phyloP scores from a whole-genome alignment of 1,140 invertebrate genomes.

The Tetragnatha versicolor region DNA sequence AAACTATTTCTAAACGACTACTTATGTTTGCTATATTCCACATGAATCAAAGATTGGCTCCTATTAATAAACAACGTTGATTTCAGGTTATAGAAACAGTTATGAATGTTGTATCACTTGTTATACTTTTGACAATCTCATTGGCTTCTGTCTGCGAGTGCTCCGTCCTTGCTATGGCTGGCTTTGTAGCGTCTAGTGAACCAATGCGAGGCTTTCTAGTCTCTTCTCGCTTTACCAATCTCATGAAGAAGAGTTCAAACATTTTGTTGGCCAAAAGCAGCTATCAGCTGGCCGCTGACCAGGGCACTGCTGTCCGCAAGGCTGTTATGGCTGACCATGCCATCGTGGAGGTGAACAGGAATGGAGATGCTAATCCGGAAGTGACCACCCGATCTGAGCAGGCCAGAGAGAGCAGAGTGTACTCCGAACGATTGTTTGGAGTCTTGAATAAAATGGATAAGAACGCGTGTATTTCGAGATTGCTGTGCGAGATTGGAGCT shows the following conservation, averaged over 20 bases:
- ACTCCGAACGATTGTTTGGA: conserved; percentile 23
- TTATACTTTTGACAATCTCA: neutral
- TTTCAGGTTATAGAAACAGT: neutral
- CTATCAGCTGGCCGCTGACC: neutral
- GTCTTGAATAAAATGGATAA: conserved; percentile 37
- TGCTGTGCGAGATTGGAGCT: conserved; percentile 32
- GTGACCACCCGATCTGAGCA: no score
- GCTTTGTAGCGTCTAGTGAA: neutral
- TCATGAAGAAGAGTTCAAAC: neutral
- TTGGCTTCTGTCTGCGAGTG: neutral
- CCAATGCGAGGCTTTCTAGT: neutral
- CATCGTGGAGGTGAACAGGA: neutral
- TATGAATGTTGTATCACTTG: neutral
- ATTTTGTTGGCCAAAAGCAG: neutral
- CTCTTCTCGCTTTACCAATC: neutral
- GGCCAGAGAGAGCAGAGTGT: neutral
- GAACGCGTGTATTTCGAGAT: conserved; percentile 16
- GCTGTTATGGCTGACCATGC: conserved; percentile 3
- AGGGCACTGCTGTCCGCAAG: conserved; percentile 12
- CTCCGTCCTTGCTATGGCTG: conserved; percentile 6
- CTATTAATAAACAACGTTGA: neutral
- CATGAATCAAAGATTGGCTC: no score
- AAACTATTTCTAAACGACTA: no score
- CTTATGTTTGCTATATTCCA: no score
- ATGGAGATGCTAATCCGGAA: neutral